phyloP scores from a whole-genome alignment of 2,113 vertebrate species.

The Ivindomyrus marchei region DNA sequence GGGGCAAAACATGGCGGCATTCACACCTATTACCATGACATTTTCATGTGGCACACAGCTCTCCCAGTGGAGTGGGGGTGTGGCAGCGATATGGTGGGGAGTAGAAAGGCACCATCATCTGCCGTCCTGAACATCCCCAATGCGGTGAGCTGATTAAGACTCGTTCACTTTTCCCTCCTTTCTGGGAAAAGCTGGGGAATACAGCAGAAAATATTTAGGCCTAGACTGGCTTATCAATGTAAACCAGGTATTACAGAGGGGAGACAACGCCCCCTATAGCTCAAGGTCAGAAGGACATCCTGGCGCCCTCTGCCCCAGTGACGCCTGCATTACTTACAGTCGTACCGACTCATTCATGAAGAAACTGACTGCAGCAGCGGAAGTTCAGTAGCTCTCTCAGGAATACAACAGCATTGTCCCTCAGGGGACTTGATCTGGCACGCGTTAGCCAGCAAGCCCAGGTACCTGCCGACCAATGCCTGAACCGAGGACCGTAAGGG shows the following conservation, averaged over 20 bases:
- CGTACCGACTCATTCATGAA: neutral
- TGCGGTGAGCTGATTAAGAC: neutral
- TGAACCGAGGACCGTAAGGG: neutral
- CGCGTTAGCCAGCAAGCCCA: neutral
- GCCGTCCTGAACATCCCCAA: neutral
- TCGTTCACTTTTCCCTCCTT: neutral
- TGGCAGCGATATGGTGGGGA: conserved; percentile 28
- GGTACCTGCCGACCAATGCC: neutral
- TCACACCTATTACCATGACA: conserved; percentile 49
- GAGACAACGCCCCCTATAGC: neutral
- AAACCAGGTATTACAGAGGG: neutral
- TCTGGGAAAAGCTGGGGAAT: neutral
- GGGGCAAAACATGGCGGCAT: neutral
- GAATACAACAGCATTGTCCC: neutral
- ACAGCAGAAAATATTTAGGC: neutral
- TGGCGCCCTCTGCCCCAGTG: neutral
- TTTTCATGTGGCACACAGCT: conserved; percentile 47
- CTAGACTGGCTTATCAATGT: neutral
- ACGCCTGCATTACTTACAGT: neutral
- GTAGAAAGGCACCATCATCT: conserved; percentile 15
- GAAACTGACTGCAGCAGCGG: neutral
- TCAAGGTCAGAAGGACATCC: neutral
- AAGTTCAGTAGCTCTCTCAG: neutral
- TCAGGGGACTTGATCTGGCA: neutral
- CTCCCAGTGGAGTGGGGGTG: conserved; percentile 35